phyloP scores from a whole-genome alignment of 2,888 invertebrate genomes.

The Pollenia griseotomentosa region DNA sequence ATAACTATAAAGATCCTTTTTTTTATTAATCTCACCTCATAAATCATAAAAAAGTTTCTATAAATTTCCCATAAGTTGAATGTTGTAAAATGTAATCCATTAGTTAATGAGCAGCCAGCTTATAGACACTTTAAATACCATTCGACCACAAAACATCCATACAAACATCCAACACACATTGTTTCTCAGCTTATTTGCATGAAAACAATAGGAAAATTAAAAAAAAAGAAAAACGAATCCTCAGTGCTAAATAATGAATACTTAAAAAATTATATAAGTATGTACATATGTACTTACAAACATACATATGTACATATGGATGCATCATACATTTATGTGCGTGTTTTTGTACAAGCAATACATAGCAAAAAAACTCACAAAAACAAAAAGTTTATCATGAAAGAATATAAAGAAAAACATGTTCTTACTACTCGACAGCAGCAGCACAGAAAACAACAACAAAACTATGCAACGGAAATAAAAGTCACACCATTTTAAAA shows the following conservation, averaged over 20 bases:
- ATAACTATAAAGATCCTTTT: neutral
- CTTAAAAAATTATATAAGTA: neutral
- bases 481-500: slow-evolving; percentile 73
- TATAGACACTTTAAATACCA: slow-evolving; percentile 70
- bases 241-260: slow-evolving; percentile 8
- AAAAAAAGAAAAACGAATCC: slow-evolving; percentile 11
- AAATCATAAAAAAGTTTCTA: slow-evolving; percentile 53
- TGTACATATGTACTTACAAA: neutral
- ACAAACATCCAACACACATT: slow-evolving; percentile 54
- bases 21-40: slow-evolving; percentile 57
- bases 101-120: slow-evolving; percentile 71
- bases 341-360: neutral
- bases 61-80: slow-evolving; percentile 61
- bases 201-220: slow-evolving; percentile 63
- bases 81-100: slow-evolving; percentile 64
- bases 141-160: slow-evolving; percentile 64
- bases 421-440: slow-evolving; percentile 4
- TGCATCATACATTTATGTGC: neutral
- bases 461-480: slow-evolving; percentile 66
- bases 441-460: slow-evolving; percentile 30
- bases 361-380: neutral
- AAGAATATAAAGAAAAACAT: slow-evolving; percentile 37
- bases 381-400: slow-evolving; percentile 40
- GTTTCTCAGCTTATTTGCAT: slow-evolving; percentile 71
- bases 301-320: neutral